Percentiles rank a stretch among this genome's conserved stretches.
These are phyloP conservation scores for Neolamprologus brichardi DNA, from an alignment of 2,113 vertebrate species.

Conservation along the genomic window DNA sequence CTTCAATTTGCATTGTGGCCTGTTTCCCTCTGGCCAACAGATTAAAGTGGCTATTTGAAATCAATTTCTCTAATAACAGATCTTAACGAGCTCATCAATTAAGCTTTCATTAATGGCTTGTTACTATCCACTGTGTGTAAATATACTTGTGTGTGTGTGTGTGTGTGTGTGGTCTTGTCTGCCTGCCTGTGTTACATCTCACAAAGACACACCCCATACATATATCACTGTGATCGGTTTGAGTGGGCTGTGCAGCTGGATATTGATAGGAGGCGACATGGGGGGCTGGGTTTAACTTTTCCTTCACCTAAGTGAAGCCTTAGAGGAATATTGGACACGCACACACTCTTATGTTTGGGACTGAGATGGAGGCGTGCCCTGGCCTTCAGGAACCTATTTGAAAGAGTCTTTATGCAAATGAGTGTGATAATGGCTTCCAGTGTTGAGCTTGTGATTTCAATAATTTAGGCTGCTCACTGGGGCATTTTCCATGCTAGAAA, in stretches of 20 bases:
- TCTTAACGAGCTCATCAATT: constrained; percentile 99
- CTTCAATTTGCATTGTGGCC: constrained; percentile 78
- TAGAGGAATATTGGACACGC: constrained; percentile 59
- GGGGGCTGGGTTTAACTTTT: constrained; percentile 58
- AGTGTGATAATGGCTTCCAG: constrained; percentile 81
- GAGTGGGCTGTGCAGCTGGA: background rate
- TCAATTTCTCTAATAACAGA: constrained; percentile 99
- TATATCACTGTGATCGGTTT: constrained; percentile 34
- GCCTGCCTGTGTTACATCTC: constrained; percentile 10
- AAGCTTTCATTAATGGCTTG: constrained; percentile 97
- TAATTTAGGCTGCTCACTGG: constrained; percentile 79
- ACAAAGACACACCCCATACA: constrained; percentile 9
- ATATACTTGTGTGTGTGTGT: constrained; percentile 1
- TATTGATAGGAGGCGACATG: constrained; percentile 74
- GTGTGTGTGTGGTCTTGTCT: background rate
- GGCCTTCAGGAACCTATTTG: constrained; percentile 57
- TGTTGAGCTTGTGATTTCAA: constrained; percentile 78
- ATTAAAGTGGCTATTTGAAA: constrained; percentile 99
- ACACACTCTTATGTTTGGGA: background rate
- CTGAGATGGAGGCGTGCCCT: constrained; percentile 7
- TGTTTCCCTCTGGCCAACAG: constrained; percentile 78
- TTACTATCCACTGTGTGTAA: constrained; percentile 64
- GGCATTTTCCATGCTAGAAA: constrained; percentile 77
- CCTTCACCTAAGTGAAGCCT: constrained; percentile 45
- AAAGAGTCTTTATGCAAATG: constrained; percentile 81